Base-by-base conservation (phyloP, 1,140 invertebrate genomes). In the Lerema accius region DNA sequence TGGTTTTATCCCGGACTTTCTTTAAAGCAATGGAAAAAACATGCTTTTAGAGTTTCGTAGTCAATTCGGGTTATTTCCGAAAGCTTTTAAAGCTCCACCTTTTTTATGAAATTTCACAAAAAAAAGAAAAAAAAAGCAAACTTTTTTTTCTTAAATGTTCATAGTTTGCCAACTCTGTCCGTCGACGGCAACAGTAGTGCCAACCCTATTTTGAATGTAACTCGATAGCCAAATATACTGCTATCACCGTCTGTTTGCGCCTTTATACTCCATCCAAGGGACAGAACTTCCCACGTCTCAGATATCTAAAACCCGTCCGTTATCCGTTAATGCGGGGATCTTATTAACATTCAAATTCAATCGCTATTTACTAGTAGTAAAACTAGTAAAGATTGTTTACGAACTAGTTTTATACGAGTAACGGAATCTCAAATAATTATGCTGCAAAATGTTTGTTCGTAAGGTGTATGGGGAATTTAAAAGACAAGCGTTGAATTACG, bases 261-360 rank as follows among this genome's bases (percentile, higher is more conserved):
- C 67, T 77, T 80, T 70, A 75, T 76, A 55, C 56, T 50, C 68
- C 67, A 71, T 73, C 72, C 59, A 65, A 74, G 63, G 76, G 51
- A 71, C 66, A 50, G 45, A 40, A 60, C 69, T 83, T 81, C 76
- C 77, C 75, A 75, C 75, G 76, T 84, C 78, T 82, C 74, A 73
- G 75, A 62, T 71, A 76, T 56, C 61, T 62, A 63, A 68, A 49
- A 40, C 56, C 26, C 45, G 56, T 60, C 43, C 40, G 5, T 60
- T 60, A 49, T 60, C 56, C 43, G 45, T 48, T 60, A 60, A 60
- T 60, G 56, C 32, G 39, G 16, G 16, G 32, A 60, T 49, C 56
- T 49, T 60, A 60, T 60, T 60, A 49, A 49, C 56, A 60, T 60
- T 60, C 56, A 60, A 60, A 60, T 60, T 60, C 45, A 23, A 59